Evolutionary conservation across 2,888 invertebrate genomes (phyloP), one percentile per base, ranked within the genome.

Genomic region (Podabrus alpinus): DNA sequence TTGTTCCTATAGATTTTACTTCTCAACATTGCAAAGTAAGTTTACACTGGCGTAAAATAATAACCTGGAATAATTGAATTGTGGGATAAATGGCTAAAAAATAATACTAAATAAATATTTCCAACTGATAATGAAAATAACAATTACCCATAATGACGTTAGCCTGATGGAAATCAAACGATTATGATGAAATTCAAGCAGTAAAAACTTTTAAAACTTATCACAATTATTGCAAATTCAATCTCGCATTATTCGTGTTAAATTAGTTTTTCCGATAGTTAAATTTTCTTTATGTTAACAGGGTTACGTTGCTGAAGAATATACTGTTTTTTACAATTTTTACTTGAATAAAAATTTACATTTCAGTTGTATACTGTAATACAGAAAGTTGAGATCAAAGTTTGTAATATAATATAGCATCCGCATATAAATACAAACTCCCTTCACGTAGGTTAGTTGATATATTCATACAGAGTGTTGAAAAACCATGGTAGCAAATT

Each of bases 391-490:
- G n/a, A n/a, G 45, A n/a, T 45, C 45, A 45, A 45, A 45, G 45
- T 45, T 45, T 7, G 45, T 45, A n/a, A 45, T 21, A 21, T 21
- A 21, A 7, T 45, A n/a, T 45, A 45, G 5, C n/a, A 2, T n/a
- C 45, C 3, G n/a, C 45, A n/a, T 45, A 45, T 7, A 45, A n/a
- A n/a, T 45, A 45, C 45, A 19, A 21, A 64, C 19, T 64, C 21
- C 19, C 19, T 64, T 64, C 62, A 64, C 62, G 62, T 64, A 64
- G 19, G 62, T 64, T 21, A 64, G n/a, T 64, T 64, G 62, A 64
- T 64, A 64, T 21, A 64, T 64, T 29, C 13, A 29, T 29, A 29
- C 13, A 29, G n/a, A n/a, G n/a, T n/a, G n/a, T n/a, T n/a, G n/a
- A n/a, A n/a, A n/a, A n/a, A n/a, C n/a, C n/a, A n/a, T n/a, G n/a